These are phyloP conservation scores for Aplysina aerophoba DNA, from an alignment of 37 sponge, comb jelly and placozoan genomes.

Conservation along the genomic window DNA sequence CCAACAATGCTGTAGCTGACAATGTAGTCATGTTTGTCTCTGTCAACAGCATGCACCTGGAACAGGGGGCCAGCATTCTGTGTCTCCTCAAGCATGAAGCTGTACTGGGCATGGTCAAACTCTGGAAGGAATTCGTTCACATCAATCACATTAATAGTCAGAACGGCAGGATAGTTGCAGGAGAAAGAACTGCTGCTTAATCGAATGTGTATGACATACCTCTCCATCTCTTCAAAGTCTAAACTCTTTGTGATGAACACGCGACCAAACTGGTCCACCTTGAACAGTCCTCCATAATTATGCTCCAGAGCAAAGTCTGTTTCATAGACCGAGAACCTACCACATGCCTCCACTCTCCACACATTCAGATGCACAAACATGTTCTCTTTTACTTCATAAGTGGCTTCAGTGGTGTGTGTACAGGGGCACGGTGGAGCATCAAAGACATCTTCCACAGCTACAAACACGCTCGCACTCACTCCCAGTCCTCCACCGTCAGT, in stretches of 20 bases:
- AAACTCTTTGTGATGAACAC: neutral
- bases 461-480: constrained; percentile 18
- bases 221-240: neutral
- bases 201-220: neutral
- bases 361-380: neutral
- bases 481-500: constrained; percentile 48
- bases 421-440: constrained; percentile 42
- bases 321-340: neutral
- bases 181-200: neutral
- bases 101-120: constrained; percentile 50
- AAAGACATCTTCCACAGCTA: constrained; percentile 52
- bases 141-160: constrained; percentile 48
- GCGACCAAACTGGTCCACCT: constrained; percentile 3
- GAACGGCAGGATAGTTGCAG: constrained; percentile 26
- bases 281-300: neutral
- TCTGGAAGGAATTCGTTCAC: constrained; percentile 54
- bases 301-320: neutral
- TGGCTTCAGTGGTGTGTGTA: neutral
- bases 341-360: constrained; percentile 18
- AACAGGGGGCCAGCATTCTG: constrained; percentile 27
- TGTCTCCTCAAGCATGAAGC: constrained; percentile 29
- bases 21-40: constrained; percentile 45
- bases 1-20: constrained; percentile 18
- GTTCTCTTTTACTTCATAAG: neutral
- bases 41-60: constrained; percentile 56